Evolutionary conservation across 2,888 invertebrate genomes (phyloP).

Genomic region (Physocephala rufipes): DNA sequence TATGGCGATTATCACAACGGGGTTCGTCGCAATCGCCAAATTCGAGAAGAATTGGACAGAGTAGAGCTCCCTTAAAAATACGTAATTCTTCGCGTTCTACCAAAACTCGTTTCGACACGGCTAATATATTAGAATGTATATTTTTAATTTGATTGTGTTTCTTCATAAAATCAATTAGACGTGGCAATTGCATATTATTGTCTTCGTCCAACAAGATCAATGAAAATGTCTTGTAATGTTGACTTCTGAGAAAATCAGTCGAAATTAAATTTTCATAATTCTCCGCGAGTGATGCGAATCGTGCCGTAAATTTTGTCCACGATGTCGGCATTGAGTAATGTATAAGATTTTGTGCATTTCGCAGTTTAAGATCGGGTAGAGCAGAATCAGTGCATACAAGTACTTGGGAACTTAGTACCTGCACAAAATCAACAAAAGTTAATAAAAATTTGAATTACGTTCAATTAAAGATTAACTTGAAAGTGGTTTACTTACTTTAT

Average conservation of each 20-base stretch:
- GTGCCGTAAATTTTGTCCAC: constrained; percentile 75
- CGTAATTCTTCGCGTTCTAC: constrained; percentile 48
- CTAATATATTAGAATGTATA: constrained; percentile 52
- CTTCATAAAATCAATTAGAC: constrained; percentile 71
- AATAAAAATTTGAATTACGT: background rate
- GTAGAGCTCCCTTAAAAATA: constrained; percentile 42
- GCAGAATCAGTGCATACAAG: constrained; percentile 77
- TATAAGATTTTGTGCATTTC: constrained; percentile 73
- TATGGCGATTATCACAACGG: constrained; percentile 73
- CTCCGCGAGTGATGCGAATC: constrained; percentile 75
- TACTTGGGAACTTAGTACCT: constrained; percentile 54
- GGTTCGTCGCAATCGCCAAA: constrained; percentile 73
- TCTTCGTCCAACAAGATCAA: constrained; percentile 71
- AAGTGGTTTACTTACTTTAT: constrained; percentile 41
- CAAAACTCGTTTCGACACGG: constrained; percentile 45
- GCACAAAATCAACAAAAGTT: background rate
- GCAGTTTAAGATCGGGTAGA: constrained; percentile 72
- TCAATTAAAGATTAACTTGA: background rate
- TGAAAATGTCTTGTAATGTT: constrained; percentile 48
- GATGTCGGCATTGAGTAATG: constrained; percentile 76
- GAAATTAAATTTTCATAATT: constrained; percentile 67
- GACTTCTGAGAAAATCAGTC: constrained; percentile 39
- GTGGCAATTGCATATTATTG: constrained; percentile 71
- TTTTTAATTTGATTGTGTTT: constrained; percentile 50
- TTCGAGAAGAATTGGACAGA: constrained; percentile 70